Percentiles rank a stretch among this genome's conserved stretches.
phyloP scores from a whole-genome alignment of 2,797 vertebrate genomes.

The Microcaecilia unicolor region DNA sequence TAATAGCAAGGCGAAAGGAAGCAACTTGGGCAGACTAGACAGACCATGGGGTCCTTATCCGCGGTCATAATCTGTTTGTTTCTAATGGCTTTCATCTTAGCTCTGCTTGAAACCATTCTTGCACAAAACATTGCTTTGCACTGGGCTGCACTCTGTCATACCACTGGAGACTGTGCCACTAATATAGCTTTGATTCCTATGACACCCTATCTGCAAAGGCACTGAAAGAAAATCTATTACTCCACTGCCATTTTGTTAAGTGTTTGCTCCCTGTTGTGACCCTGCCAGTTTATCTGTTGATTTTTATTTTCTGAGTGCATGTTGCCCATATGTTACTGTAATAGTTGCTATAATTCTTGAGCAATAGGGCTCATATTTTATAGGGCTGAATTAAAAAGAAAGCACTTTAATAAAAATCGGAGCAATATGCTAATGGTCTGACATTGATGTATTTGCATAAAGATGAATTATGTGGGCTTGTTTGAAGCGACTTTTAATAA shows the following conservation, averaged over 20 bases:
- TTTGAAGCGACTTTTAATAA: constrained; percentile 91
- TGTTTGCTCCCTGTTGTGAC: constrained; percentile 78
- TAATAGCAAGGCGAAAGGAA: not conserved
- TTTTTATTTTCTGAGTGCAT: constrained; percentile 89
- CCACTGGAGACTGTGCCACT: constrained; percentile 9
- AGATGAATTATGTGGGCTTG: constrained; percentile 76
- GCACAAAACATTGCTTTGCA: not conserved
- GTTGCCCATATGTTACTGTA: constrained; percentile 86
- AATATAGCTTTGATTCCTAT: constrained; percentile 51
- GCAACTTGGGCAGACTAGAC: too few relatives aligned
- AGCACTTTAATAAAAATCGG: constrained; percentile 83
- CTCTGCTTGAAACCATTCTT: not conserved
- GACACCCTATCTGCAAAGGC: constrained; percentile 31
- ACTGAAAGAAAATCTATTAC: constrained; percentile 68
- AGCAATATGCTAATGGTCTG: constrained; percentile 83
- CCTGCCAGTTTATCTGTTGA: constrained; percentile 85
- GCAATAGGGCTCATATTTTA: constrained; percentile 82
- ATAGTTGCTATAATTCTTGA: constrained; percentile 93
- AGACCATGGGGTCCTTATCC: too few relatives aligned
- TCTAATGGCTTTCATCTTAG: too few relatives aligned
- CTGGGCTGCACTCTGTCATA: constrained; percentile 1
- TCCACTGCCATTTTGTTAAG: constrained; percentile 77
- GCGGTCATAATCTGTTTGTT: too few relatives aligned
- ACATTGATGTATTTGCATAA: constrained; percentile 89
- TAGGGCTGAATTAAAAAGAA: constrained; percentile 73